Evolutionary conservation across 2,113 vertebrate genomes (phyloP).

Genomic region (Telmatochromis brachygnathus): DNA sequence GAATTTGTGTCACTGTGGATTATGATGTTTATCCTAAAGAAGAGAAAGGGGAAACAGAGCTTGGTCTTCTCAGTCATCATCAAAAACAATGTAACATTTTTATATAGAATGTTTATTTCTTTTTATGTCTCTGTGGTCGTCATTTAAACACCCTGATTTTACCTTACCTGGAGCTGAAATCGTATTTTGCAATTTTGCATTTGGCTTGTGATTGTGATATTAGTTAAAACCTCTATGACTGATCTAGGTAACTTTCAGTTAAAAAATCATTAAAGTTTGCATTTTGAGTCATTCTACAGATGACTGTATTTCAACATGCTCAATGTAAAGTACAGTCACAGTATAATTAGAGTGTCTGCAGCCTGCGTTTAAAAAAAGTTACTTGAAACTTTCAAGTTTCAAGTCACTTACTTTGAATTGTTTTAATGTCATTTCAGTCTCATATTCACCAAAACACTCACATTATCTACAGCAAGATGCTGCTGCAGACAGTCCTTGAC

Average conservation of each 20-base stretch:
- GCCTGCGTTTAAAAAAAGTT: background rate
- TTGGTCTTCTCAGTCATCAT: background rate
- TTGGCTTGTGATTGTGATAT: background rate
- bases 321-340: background rate
- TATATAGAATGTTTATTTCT: background rate
- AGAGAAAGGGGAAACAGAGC: background rate
- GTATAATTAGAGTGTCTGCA: background rate
- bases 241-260: background rate
- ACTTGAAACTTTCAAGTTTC: background rate
- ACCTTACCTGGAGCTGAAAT: background rate
- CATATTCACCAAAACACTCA: background rate
- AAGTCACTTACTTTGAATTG: background rate
- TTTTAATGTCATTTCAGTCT: background rate
- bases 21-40: background rate
- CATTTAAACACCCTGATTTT: background rate
- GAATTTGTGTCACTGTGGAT: background rate
- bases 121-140: background rate
- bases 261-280: background rate
- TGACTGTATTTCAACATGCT: background rate
- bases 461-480: background rate
- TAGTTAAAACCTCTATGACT: background rate
- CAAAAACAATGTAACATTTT: background rate
- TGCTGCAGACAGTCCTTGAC: background rate
- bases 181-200: background rate
- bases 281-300: background rate